Evolutionary conservation across 2,113 vertebrate genomes (phyloP).

Genomic region (Pluvialis apricaria): DNA sequence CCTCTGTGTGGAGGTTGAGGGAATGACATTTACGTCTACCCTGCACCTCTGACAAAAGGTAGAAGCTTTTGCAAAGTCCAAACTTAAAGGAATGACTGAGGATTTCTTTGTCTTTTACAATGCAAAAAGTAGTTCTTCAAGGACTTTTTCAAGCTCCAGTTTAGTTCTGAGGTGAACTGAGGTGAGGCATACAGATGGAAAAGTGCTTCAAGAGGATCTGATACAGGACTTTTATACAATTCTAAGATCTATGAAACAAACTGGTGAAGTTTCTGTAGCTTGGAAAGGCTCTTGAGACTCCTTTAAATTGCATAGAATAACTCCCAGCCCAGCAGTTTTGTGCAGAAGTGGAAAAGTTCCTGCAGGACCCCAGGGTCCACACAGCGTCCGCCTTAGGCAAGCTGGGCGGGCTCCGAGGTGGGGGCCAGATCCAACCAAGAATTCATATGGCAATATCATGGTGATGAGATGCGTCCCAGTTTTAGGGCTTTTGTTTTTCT

Average conservation of each 20-base stretch:
- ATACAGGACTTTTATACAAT: not conserved
- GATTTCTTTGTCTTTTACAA: not conserved
- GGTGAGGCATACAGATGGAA: not conserved
- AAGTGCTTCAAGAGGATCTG: not conserved
- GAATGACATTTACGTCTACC: not conserved
- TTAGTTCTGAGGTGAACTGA: not conserved
- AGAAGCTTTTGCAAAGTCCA: not conserved
- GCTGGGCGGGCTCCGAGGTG: not conserved
- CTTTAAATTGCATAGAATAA: not conserved
- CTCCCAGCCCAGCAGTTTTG: not conserved
- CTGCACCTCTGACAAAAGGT: not conserved
- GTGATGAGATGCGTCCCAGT: not conserved
- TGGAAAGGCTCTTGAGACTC: not conserved
- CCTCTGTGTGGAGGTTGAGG: not conserved
- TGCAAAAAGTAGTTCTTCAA: not conserved
- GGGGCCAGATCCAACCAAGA: not conserved
- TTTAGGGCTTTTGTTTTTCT: not conserved
- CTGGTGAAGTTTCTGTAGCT: not conserved
- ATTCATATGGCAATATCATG: not conserved
- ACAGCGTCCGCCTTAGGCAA: not conserved
- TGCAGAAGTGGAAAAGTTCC: not conserved
- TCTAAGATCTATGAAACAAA: not conserved
- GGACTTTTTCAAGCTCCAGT: not conserved
- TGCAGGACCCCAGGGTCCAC: not conserved
- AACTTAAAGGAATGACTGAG: not conserved